Base-by-base conservation (phyloP, 2,888 invertebrate species). In the Epinotia nisella region DNA sequence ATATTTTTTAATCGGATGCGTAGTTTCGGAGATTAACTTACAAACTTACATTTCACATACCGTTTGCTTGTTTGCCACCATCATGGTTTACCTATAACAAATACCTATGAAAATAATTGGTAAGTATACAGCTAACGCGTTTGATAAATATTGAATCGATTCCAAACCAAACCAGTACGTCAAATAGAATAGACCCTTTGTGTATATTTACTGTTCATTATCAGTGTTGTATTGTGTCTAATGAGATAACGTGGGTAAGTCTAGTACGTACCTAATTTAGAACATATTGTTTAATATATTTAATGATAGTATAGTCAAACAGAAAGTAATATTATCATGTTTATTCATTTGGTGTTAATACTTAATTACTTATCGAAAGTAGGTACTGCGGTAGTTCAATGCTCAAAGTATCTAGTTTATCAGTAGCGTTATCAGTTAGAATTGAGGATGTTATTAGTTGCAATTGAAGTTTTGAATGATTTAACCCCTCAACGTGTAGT, bases 231-330 rank as follows among this genome's bases (percentile, higher is more conserved):
- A 55, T 21, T 39, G 29, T 15, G 19, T 24, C 9, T 53, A 49
- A 53, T 15, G 5, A 51, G 65, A 60, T 59, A 71, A 71, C 39
- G 19, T 60, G 39, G 13, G 29, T n/a, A 69, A n/a, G n/a, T n/a
- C n/a, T n/a, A n/a, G n/a, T n/a, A n/a, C n/a, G 35, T 45, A 24
- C 29, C 10, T 51, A 29, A 64, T 65, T 35, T 59, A 59, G 59
- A 51, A 9, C n/a, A 2, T 10, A 51, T 65, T 65, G 41, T 61
- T 41, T 41, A 21, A 55, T 1, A 7, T 53, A n/a, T n/a, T n/a
- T n/a, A 35, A 13, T 65, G 7, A 49, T 24, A 2, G 1, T 24
- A 29, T 62, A 62, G 24, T 51, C 21, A 24, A 51, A 19, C 53
- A 10, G 3, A 29, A n/a, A n/a, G 4, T 15, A 19, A 19, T 2